A percentile compares a stretch with the other conserved stretches of the same genome.
Evolutionary conservation across 2,797 vertebrate genomes (phyloP).

Genomic region (Liparis tanakae): DNA sequence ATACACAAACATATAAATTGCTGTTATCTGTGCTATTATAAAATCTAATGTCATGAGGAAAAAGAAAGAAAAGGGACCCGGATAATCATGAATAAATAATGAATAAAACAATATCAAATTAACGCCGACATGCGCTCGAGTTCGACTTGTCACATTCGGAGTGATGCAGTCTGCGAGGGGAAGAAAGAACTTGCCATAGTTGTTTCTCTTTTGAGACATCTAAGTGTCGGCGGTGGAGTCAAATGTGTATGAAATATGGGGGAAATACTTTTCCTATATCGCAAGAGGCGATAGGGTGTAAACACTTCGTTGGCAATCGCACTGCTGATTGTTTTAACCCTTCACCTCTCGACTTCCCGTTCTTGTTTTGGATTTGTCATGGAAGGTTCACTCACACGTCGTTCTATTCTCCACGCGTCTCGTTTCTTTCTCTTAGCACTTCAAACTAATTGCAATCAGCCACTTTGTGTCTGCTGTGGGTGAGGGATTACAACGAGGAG

Average conservation of each 20-base stretch:
- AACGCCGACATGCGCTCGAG: not conserved
- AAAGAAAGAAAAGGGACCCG: too few species aligned
- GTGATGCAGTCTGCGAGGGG: not conserved
- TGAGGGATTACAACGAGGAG: not conserved
- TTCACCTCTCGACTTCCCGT: not conserved
- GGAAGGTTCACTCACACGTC: not conserved
- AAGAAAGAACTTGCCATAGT: not conserved
- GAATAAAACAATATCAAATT: not conserved
- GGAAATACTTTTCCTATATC: not conserved
- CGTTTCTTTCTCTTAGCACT: not conserved
- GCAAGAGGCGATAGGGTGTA: not conserved
- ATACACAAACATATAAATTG: too few species aligned
- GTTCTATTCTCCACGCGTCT: not conserved
- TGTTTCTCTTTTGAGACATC: not conserved
- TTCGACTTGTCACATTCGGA: not conserved
- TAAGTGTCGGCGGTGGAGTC: not conserved
- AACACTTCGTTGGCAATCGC: not conserved
- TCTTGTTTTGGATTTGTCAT: not conserved
- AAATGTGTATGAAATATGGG: not conserved
- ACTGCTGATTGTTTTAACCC: not conserved
- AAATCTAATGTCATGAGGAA: too few species aligned
- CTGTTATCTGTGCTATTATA: too few species aligned
- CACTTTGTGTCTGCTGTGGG: conserved; percentile 6
- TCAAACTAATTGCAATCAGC: conserved; percentile 25
- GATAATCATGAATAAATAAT: too few species aligned